Base-by-base conservation (phyloP, 1,140 invertebrate species). In the Panulirus ornatus region DNA sequence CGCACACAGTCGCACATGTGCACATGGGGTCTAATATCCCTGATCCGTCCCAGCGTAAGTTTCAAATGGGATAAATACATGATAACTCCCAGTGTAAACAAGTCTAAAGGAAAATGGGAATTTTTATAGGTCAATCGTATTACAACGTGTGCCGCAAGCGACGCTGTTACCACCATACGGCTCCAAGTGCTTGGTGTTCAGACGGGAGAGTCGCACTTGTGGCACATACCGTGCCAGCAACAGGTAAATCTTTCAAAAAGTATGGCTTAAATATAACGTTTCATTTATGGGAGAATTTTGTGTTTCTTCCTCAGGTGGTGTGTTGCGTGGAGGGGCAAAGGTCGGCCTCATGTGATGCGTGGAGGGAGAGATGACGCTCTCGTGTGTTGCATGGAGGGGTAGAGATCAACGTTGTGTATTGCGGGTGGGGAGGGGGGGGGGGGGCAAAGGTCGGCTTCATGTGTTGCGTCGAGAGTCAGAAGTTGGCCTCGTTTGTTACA, bases 1-100 rank as follows among this genome's bases (percentile, higher is more conserved):
- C 81, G 71, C 82, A 84, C 63, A 84, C 82, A 84, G 54, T 71
- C 82, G 71, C 58, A 70, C 82, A 71, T 27, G 47, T 71, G 54
- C 71, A 58, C 40, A 27, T 11, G 1, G 27, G 11, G 8, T 58
- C 54, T 27, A 66, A 2, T 19, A n/a, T 30, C 58, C 22, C 58
- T 27, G n/a, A 40, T 14, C 36, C n/a, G n/a, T n/a, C n/a, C n/a
- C n/a, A n/a, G n/a, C n/a, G n/a, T n/a, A 38, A 22, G 36, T 19
- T 27, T 38, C 71, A 40, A 8, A 38, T 38, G 36, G 40, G 14
- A 40, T 44, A 75, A 38, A 75, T 44, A 75, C 36, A 14, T 40
- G 40, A 66, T 66, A 66, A 66, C 58, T 66, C n/a, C 3, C 8
- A 30, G 27, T 11, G 27, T 66, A 66, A 66, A 66, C 58, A 66